Evolutionary conservation across 2,797 vertebrate species (phyloP), one percentile per base, ranked within the genome.

Genomic region (Prunella strophiata): DNA sequence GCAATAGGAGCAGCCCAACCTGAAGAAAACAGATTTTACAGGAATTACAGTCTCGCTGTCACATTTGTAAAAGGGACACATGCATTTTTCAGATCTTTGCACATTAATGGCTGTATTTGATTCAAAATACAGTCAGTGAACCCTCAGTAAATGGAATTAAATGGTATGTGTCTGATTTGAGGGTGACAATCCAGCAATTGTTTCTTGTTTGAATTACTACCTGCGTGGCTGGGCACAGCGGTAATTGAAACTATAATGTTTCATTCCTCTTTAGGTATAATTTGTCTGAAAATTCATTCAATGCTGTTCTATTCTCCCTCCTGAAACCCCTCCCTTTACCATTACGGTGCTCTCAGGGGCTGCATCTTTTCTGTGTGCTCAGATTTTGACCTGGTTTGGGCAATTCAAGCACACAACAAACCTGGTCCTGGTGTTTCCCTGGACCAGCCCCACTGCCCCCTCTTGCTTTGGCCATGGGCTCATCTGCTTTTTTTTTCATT

Each of bases 181-280:
- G 93, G 94, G 88, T 96, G 96, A 91, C 96, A 96, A 97, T 96
- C 95, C 94, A 94, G 85, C 91, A 85, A 94, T 96, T 96, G 95
- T 97, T 97, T 97, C 96, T 96, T 96, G 96, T 97, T 91, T 96
- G 96, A 97, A 97, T 96, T 96, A 94, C 95, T 95, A 94, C 95
- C 91, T 97, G 96, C 93, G 89, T 94, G 95, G 94, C 90, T 96
- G 95, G 94, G 96, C 96, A 96, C 96, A 97, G 96, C 26, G 6
- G 96, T 96, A 96, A 97, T 97, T 96, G 96, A 96, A 96, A 91
- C 94, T 87, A 59, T 96, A 96, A 96, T 93, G 96, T 97, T 96
- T 96, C 95, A 92, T 95, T 95, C 90, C 91, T 96, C 93, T 91
- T 95, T 68, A 74, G 91, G 93, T 94, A 94, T 96, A 95, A 96